These are phyloP conservation scores for Equus przewalskii DNA, from an alignment of 2,113 vertebrate genomes.

Conservation along the genomic window DNA sequence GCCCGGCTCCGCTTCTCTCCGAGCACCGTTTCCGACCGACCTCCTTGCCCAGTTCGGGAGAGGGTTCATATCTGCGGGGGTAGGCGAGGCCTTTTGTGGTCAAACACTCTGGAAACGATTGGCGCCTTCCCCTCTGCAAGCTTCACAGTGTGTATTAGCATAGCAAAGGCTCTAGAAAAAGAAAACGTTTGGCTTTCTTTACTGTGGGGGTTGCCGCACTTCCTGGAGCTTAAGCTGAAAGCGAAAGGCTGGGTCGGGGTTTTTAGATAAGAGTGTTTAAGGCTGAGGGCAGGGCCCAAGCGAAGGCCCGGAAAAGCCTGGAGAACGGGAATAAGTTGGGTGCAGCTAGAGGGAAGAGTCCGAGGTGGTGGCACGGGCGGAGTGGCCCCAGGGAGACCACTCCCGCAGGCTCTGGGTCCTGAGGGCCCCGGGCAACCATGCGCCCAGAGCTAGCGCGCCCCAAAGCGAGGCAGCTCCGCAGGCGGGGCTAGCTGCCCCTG, in stretches of 20 bases:
- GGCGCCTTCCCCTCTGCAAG: not conserved
- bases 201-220: constrained; percentile 71
- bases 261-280: constrained; percentile 14
- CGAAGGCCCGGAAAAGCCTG: not conserved
- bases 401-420: not conserved
- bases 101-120: constrained; percentile 42
- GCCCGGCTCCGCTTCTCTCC: not conserved
- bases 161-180: constrained; percentile 76
- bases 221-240: constrained; percentile 76
- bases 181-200: constrained; percentile 77
- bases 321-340: not conserved
- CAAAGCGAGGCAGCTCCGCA: not conserved
- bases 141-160: constrained; percentile 71
- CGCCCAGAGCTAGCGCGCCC: not conserved
- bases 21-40: not conserved
- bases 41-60: not conserved
- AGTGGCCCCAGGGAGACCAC: not conserved
- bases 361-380: not conserved
- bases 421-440: not conserved
- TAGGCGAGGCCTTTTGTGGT: constrained; percentile 42
- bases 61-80: not conserved
- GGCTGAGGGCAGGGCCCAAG: not conserved
- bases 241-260: constrained; percentile 61
- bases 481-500: not conserved
- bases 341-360: not conserved